phyloP scores from a whole-genome alignment of 2,888 invertebrate genomes.

The Melinopterus prodromus region DNA sequence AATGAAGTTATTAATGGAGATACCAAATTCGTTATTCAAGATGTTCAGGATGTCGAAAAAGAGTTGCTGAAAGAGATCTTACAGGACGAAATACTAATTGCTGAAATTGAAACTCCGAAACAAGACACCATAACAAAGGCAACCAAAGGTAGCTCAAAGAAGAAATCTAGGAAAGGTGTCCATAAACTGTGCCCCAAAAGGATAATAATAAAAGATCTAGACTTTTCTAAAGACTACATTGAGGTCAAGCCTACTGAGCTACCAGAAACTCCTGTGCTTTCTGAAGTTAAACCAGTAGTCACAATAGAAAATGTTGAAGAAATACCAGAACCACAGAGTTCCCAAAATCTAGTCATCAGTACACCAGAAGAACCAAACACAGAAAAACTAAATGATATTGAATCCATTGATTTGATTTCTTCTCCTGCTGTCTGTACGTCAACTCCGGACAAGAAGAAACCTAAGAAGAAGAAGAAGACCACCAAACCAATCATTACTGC shows the following conservation, averaged over 20 bases:
- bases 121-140: slow-evolving; percentile 13
- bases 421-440: slow-evolving; percentile 21
- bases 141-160: slow-evolving; percentile 24
- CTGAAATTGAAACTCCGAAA: slow-evolving; percentile 5
- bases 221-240: slow-evolving; percentile 18
- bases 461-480: slow-evolving; percentile 50
- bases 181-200: slow-evolving; percentile 27
- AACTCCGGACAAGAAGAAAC: slow-evolving; percentile 40
- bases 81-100: slow-evolving; percentile 32
- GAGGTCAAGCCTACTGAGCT: background rate
- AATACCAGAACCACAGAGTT: slow-evolving; percentile 30
- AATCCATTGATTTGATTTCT: background rate
- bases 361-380: background rate
- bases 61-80: slow-evolving; percentile 40
- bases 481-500: slow-evolving; percentile 33
- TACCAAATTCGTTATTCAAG: slow-evolving; percentile 38
- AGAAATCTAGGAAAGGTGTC: slow-evolving; percentile 34
- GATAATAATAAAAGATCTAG: slow-evolving; percentile 32
- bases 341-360: slow-evolving; percentile 31
- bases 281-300: slow-evolving; percentile 20
- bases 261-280: background rate
- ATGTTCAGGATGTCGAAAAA: slow-evolving; percentile 50
- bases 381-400: background rate
- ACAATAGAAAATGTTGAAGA: slow-evolving; percentile 14
- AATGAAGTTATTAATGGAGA: slow-evolving; percentile 38